phyloP scores from a whole-genome alignment of 1,140 invertebrate species.

The Bombus picipes region DNA sequence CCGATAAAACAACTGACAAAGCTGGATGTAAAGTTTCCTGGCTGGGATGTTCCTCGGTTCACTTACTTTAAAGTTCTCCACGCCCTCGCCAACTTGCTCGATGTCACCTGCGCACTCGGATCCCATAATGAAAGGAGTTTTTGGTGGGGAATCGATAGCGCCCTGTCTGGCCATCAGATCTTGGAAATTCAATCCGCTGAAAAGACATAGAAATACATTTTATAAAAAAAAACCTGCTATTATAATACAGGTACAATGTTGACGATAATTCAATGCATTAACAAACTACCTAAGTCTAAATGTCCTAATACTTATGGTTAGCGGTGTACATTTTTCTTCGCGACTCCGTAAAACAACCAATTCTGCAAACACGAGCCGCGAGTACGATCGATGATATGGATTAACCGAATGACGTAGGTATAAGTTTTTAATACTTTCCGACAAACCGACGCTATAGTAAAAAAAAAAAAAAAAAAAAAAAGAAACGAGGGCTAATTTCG shows the following conservation, averaged over 20 bases:
- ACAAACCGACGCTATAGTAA: not conserved
- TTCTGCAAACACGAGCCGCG: not conserved
- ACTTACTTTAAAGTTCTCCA: conserved; percentile 91
- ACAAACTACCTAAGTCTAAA: no score
- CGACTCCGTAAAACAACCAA: not conserved
- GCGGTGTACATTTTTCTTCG: no score
- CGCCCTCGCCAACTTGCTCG: conserved; percentile 90
- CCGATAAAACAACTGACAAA: not conserved
- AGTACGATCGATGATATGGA: conserved; percentile 13
- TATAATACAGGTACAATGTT: not conserved
- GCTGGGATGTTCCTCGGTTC: not conserved
- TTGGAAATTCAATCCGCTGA: conserved; percentile 91
- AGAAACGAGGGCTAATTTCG: no score
- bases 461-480: not conserved
- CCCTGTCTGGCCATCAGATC: conserved; percentile 94
- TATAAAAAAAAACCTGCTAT: not conserved
- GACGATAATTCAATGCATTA: not conserved
- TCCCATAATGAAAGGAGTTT: conserved; percentile 93
- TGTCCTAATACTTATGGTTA: no score
- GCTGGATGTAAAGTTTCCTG: not conserved
- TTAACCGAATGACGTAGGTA: not conserved
- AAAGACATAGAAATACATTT: conserved; percentile 68
- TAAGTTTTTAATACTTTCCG: conserved; percentile 3
- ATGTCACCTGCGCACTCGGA: conserved; percentile 94
- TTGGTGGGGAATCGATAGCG: conserved; percentile 91